Evolutionary conservation across 2,888 invertebrate genomes (phyloP), one percentile per base, ranked within the genome.

Genomic region (Acleris laterana): DNA sequence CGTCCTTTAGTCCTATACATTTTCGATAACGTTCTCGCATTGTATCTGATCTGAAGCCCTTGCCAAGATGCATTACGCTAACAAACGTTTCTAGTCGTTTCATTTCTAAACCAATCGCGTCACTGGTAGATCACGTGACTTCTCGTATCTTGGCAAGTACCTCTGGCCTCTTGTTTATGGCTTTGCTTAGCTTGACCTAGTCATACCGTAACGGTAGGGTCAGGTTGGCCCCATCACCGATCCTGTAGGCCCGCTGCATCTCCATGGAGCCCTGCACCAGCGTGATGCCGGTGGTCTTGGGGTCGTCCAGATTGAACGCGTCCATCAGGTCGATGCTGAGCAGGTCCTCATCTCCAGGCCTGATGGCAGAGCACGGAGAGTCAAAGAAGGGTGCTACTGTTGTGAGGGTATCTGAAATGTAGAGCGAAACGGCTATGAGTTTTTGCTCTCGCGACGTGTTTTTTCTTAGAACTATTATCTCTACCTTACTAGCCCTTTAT

Each of bases 291-390:
- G 94, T 94, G 48, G 95, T 94, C 69, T 93, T 93, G 0, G 94
- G 89, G 65, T 94, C 93, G 80, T 97, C 96, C 75, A 97, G 84
- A 53, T 94, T 94, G 84, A 96, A 97, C 71, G 95, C 95, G 16
- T 96, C 95, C 69, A 98, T 96, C 68, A 98, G 95, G 83, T 98
- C 97, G 76, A 96, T 96, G 0, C 96, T 96, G 80, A 96, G 96
- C 52, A 96, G 93, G 86, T 97, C 97, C 67, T 96, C 95, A 77
- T 97, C 96, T 6, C 96, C 96, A 1, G 95, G 94, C 69, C 94
- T 72, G 1, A 80, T 71, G 0, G 85, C 72, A 0, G 84, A 87
- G 68, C 92, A 93, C 3, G 87, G 83, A 0, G 77, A 74, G 16
- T 77, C 74, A 2, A 74, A 64, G 16, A 80, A 65, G 1, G 85